phyloP scores from a whole-genome alignment of 1,140 invertebrate genomes.

The Caenorhabditis briggsae region DNA sequence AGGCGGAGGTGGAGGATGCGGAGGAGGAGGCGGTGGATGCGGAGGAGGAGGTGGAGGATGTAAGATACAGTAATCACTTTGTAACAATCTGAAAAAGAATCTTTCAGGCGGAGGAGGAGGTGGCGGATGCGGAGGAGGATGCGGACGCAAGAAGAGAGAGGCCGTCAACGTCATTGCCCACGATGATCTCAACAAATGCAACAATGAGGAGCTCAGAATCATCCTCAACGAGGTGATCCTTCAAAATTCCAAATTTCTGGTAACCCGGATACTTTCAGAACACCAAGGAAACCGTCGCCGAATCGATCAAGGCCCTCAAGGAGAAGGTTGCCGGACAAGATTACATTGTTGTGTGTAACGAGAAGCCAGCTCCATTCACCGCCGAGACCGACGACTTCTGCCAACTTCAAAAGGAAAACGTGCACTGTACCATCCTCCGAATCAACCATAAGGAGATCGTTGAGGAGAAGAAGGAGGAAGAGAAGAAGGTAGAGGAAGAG shows the following conservation, averaged over 20 bases:
- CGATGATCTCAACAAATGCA: slow-evolving; percentile 60
- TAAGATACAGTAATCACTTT: neutral
- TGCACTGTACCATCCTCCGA: slow-evolving; percentile 59
- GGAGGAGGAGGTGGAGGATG: neutral
- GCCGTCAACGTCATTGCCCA: slow-evolving; percentile 41
- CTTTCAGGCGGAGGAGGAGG: slow-evolving; percentile 41
- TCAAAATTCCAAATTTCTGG: neutral
- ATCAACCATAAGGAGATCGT: slow-evolving; percentile 57
- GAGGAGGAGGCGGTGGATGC: slow-evolving; percentile 4
- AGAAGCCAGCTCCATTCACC: slow-evolving; percentile 59
- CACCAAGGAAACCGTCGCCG: slow-evolving; percentile 54
- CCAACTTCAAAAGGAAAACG: slow-evolving; percentile 47
- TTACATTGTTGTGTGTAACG: slow-evolving; percentile 62
- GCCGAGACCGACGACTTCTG: slow-evolving; percentile 62
- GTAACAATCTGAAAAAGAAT: neutral
- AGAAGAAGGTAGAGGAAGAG: slow-evolving; percentile 17
- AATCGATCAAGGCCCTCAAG: slow-evolving; percentile 55
- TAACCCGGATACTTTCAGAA: slow-evolving; percentile 46
- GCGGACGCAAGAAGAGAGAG: slow-evolving; percentile 63
- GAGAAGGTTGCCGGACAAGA: slow-evolving; percentile 45
- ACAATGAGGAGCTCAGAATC: slow-evolving; percentile 57
- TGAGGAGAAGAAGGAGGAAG: slow-evolving; percentile 54
- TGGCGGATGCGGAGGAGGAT: slow-evolving; percentile 46
- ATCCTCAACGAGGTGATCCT: slow-evolving; percentile 35
- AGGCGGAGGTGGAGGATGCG: neutral